Evolutionary conservation across 1,140 invertebrate species (phyloP).

Genomic region (Dufourea novaeangliae): DNA sequence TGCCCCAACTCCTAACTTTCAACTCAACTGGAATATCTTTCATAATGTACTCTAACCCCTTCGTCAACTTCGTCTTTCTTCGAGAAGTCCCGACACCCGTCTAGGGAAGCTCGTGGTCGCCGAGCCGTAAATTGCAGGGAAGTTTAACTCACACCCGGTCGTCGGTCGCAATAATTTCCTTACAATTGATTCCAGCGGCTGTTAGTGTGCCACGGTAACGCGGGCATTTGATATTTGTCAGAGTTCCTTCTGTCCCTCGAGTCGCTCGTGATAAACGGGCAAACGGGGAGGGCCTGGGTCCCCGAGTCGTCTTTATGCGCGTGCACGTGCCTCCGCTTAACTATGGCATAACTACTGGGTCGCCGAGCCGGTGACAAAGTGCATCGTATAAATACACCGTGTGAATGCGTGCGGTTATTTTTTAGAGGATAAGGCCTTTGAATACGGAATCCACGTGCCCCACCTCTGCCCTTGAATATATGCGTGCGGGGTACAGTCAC

Average conservation of each 20-base stretch:
- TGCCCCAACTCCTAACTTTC: background rate
- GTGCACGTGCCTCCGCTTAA: constrained; percentile 49
- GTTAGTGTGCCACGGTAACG: background rate
- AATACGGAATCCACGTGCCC: constrained; percentile 2
- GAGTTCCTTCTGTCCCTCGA: constrained; percentile 15
- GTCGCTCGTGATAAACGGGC: constrained; percentile 31
- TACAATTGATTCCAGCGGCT: constrained; percentile 11
- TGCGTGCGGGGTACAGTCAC: background rate
- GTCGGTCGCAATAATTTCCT: constrained; percentile 6
- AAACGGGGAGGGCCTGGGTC: background rate
- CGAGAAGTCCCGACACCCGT: background rate
- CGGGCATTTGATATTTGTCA: constrained; percentile 35
- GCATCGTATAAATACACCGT: constrained; percentile 34
- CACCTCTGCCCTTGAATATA: background rate
- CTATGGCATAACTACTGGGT: constrained; percentile 45
- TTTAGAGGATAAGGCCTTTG: constrained; percentile 23
- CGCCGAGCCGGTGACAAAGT: constrained; percentile 35
- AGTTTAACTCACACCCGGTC: background rate
- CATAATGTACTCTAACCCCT: background rate
- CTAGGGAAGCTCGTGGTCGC: background rate
- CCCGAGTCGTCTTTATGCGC: constrained; percentile 39
- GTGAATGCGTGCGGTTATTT: constrained; percentile 42
- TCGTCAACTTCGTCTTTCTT: background rate
- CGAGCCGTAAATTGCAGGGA: background rate
- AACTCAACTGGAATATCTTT: background rate